Evolutionary conservation across 2,113 vertebrate genomes (phyloP).

Genomic region (Corydoras maculifer): DNA sequence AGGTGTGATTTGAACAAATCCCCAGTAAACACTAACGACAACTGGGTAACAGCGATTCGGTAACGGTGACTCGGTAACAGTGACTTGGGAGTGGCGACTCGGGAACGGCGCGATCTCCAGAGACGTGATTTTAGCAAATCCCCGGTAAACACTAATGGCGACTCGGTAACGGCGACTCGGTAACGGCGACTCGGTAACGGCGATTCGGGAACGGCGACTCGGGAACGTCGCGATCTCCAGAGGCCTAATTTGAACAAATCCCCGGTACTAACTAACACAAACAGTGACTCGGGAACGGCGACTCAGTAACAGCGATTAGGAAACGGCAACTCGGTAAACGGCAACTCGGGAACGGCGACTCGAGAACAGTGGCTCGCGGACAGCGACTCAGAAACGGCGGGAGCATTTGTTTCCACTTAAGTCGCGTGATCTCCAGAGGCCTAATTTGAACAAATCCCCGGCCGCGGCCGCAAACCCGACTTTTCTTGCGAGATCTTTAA

Average conservation of each 20-base stretch:
- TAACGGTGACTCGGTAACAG: too few relatives aligned
- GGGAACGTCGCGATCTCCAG: constrained; percentile 63
- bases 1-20: constrained; percentile 51
- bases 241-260: constrained; percentile 73
- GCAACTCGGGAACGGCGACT: too few relatives aligned
- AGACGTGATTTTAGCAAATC: constrained; percentile 73
- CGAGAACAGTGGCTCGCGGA: not conserved
- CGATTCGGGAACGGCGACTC: constrained; percentile 16
- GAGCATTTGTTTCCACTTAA: constrained; percentile 72
- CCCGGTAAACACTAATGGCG: constrained; percentile 18
- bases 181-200: too few relatives aligned
- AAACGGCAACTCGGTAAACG: too few relatives aligned
- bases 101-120: constrained; percentile 59
- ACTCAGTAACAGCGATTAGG: too few relatives aligned
- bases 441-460: constrained; percentile 72
- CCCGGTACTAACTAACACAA: constrained; percentile 20
- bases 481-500: constrained; percentile 55
- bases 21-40: too few relatives aligned
- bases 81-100: constrained; percentile 16
- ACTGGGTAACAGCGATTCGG: too few relatives aligned
- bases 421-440: constrained; percentile 68
- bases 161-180: too few relatives aligned
- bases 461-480: constrained; percentile 60
- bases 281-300: too few relatives aligned
- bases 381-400: constrained; percentile 41